A percentile compares a stretch with the other conserved stretches of the same genome.
These are phyloP conservation scores for Cantharis lateralis DNA, from an alignment of 2,888 invertebrate genomes.

Conservation along the genomic window DNA sequence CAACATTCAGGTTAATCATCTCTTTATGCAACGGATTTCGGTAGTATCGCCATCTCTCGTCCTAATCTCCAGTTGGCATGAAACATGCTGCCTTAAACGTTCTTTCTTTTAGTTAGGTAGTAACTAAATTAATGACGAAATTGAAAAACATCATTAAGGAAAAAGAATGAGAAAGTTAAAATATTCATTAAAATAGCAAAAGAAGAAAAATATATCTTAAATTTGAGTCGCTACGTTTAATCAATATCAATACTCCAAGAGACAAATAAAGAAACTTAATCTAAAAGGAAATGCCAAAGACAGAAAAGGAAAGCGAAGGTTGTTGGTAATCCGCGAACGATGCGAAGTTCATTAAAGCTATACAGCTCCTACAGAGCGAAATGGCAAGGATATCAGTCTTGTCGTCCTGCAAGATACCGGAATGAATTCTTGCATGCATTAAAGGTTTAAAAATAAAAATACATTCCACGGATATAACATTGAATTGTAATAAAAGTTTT, in stretches of 20 bases:
- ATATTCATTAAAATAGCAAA: neutral
- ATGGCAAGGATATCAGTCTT: conserved; percentile 28
- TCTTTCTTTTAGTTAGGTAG: neutral
- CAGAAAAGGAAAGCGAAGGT: conserved; percentile 33
- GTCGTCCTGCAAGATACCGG: conserved; percentile 5
- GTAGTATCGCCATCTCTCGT: neutral
- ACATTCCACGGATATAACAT: neutral
- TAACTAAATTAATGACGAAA: neutral
- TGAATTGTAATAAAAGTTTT: conserved; percentile 4
- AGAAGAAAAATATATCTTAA: neutral
- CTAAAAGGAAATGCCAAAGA: conserved; percentile 35
- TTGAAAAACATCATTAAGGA: neutral
- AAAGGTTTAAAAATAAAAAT: neutral
- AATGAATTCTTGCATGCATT: conserved; percentile 10
- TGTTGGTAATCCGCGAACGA: conserved; percentile 50
- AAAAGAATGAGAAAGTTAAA: neutral
- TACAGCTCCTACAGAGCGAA: conserved; percentile 31
- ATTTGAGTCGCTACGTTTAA: conserved; percentile 5
- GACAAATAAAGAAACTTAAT: conserved; percentile 45
- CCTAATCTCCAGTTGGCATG: neutral
- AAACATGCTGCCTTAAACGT: neutral
- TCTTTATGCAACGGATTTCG: neutral
- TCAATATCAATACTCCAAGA: conserved; percentile 40
- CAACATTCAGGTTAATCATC: neutral
- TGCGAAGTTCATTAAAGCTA: conserved; percentile 48